Base-by-base conservation (phyloP, 2,113 vertebrate species). In the Trogon surrucura region DNA sequence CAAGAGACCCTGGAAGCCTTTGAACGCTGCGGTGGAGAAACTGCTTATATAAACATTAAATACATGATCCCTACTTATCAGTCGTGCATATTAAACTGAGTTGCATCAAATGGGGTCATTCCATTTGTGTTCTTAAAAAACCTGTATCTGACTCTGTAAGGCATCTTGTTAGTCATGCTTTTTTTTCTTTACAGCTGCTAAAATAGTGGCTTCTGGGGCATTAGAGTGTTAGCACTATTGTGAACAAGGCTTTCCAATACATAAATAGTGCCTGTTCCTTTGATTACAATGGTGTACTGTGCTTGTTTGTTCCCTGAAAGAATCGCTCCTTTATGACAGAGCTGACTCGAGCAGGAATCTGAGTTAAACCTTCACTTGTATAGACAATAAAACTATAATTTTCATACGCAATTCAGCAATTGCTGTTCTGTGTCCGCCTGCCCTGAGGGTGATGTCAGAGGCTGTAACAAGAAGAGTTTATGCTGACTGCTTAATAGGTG, bases 31-130 rank as follows among this genome's bases (percentile, higher is more conserved):
- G 99, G 99, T 27, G 99, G 99, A 51, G 98, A 98, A 62, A 97
- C 98, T 7, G 98, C 99, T 88, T 99, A 98, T 95, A 98, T 99
- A 97, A 99, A 99, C 97, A 99, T 99, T 97, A 99, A 99, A 97
- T 99, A 99, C 96, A 99, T 99, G 99, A 98, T 99, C 85, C 99
- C 99, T 80, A 99, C 99, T 91, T 99, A 99, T 4, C 94, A 99
- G 97, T 99, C 99, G 13, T 99, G 99, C 97, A 93, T 99, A 96
- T 93, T 98, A 58, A 99, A 98, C 93, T 98, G 97, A 69, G 50
- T 87, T 53, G 73, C 58, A 81, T 26, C 23, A 50, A 69, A 84
- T 36, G 47, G 32, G 51, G 85, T 89, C 80, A 95, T 77, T 90
- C 82, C 91, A 87, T 67, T 26, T 89, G 93, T 29, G 54, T 61